Conservation (phyloP, 2,113 vertebrate species). For the Nansenia antarctica region DNA sequence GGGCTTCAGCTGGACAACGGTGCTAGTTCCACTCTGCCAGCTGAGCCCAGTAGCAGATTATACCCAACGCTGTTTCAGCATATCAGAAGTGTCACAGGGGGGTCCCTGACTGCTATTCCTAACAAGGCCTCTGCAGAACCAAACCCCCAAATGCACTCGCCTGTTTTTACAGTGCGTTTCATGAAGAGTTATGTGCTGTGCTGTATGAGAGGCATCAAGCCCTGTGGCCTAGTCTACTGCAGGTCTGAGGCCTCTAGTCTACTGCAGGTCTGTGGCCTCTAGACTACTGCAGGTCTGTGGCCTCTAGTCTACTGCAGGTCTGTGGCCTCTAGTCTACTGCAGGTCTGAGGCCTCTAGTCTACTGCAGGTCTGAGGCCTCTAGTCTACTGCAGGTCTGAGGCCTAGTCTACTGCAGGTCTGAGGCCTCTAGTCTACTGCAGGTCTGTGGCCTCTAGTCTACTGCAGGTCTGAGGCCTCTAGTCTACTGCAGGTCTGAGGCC, state of each 20-base stretch:
- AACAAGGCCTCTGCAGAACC: neutral
- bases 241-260: neutral
- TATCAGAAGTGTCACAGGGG: slow-evolving; percentile 1
- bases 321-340: neutral
- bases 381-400: neutral
- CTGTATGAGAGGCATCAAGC: neutral
- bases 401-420: neutral
- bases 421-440: neutral
- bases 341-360: neutral
- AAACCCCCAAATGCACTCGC: slow-evolving; percentile 4
- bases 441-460: neutral
- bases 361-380: neutral
- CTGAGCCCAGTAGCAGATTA: no score
- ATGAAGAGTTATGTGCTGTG: slow-evolving; percentile 1
- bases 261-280: neutral
- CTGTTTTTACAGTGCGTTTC: neutral
- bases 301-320: neutral
- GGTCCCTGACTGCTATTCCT: slow-evolving; percentile 2
- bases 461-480: neutral
- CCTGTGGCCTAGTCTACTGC: neutral
- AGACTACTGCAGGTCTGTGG: neutral
- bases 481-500: neutral
- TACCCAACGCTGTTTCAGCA: neutral
- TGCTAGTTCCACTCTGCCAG: no score
- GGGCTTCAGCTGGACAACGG: no score